Evolutionary conservation across 2,888 invertebrate genomes (phyloP).

Genomic region (Mythimna ferrago): DNA sequence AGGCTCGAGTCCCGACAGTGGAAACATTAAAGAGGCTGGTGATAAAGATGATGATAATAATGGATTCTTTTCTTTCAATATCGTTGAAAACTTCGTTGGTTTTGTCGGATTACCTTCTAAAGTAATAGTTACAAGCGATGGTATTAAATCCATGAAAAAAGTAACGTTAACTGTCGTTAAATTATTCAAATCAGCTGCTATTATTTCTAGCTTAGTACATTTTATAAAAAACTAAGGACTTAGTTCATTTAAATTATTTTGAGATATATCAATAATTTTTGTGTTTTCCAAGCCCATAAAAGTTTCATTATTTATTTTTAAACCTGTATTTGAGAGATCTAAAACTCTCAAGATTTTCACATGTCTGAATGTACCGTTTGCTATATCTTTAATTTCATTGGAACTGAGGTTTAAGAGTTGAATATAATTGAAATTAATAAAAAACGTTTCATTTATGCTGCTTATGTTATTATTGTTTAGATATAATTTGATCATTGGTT

Average conservation of each 20-base stretch:
- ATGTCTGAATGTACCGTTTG: constrained; percentile 17
- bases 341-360: constrained; percentile 20
- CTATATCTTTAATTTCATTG: not conserved
- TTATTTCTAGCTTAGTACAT: constrained; percentile 1
- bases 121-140: constrained; percentile 13
- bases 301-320: constrained; percentile 30
- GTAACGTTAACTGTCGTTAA: constrained; percentile 4
- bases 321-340: constrained; percentile 22
- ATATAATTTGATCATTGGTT: constrained; percentile 9
- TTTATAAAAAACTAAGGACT: not conserved
- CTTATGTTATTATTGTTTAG: not conserved
- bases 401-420: not conserved
- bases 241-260: constrained; percentile 22
- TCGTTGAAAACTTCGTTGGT: not conserved
- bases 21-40: no score
- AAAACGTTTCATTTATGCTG: not conserved
- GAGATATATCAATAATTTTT: constrained; percentile 15
- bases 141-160: constrained; percentile 18
- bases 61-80: not conserved
- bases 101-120: constrained; percentile 5
- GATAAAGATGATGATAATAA: no score
- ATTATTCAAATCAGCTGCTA: constrained; percentile 16
- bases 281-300: constrained; percentile 19
- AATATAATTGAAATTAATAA: constrained; percentile 1
- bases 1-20: no score